Percentiles rank a stretch among this genome's conserved stretches.
These are phyloP conservation scores for Ceratina calcarata DNA, from an alignment of 1,140 invertebrate species.

Conservation along the genomic window DNA sequence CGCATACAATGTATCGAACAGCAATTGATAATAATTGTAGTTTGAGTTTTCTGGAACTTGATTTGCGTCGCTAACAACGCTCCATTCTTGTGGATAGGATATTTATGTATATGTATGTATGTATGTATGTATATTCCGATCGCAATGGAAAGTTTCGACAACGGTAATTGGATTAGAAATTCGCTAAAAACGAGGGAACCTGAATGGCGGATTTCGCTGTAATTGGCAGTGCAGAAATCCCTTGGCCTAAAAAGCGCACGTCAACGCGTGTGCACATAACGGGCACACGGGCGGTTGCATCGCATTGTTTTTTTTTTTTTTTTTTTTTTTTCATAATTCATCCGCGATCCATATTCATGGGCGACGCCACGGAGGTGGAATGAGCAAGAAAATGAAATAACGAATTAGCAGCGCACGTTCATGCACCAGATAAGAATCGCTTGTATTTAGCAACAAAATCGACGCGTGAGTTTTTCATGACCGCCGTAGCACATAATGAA, in stretches of 20 bases:
- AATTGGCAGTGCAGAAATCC: slow-evolving; percentile 31
- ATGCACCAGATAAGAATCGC: slow-evolving; percentile 28
- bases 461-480: slow-evolving; percentile 40
- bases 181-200: background rate
- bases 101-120: background rate
- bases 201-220: background rate
- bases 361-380: background rate
- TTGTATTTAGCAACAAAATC: slow-evolving; percentile 46
- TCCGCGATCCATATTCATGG: slow-evolving; percentile 45
- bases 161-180: slow-evolving; percentile 15
- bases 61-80: background rate
- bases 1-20: background rate
- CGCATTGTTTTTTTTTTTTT: background rate
- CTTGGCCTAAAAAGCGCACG: background rate
- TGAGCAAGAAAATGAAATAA: slow-evolving; percentile 32
- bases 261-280: slow-evolving; percentile 14
- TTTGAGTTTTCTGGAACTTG: background rate
- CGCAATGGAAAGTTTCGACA: slow-evolving; percentile 31
- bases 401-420: slow-evolving; percentile 25
- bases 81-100: background rate
- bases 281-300: background rate
- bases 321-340: slow-evolving; percentile 25
- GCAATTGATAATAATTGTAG: no score
- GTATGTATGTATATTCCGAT: background rate
- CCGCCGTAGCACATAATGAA: slow-evolving; percentile 44